Conservation (phyloP, 1,140 invertebrate genomes). For the Pseudomyrmex cubaensis region DNA sequence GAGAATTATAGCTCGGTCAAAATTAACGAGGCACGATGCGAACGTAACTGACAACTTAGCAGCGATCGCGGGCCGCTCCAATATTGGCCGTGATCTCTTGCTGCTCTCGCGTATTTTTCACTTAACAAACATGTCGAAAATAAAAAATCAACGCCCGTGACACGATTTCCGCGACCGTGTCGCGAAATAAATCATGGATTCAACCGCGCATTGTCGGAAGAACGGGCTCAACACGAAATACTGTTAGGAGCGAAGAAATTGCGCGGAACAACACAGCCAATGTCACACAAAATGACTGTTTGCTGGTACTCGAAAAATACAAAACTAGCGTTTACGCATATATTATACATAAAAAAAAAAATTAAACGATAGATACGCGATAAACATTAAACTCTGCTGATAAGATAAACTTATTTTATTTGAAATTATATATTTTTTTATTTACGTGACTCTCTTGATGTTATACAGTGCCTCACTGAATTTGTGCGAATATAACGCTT, state of each 20-base stretch:
- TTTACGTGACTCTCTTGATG: too few relatives aligned
- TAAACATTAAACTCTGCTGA: neutral
- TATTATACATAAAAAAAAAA: neutral
- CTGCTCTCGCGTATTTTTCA: conserved; percentile 20
- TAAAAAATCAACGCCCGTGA: conserved; percentile 51
- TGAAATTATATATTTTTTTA: too few relatives aligned
- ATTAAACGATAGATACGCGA: neutral
- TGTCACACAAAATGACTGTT: conserved; percentile 20
- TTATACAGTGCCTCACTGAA: neutral
- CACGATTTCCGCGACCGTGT: conserved; percentile 42
- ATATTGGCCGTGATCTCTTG: conserved; percentile 42
- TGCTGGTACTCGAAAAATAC: neutral
- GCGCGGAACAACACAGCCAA: neutral
- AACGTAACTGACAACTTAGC: conserved; percentile 47
- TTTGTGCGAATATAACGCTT: neutral
- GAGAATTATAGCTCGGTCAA: conserved; percentile 61
- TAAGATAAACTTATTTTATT: too few relatives aligned
- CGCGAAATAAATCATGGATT: conserved; percentile 46
- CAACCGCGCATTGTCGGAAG: conserved; percentile 35
- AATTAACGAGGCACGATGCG: conserved; percentile 22
- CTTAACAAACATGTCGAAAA: conserved; percentile 46
- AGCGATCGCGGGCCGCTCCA: neutral
- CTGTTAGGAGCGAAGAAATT: conserved; percentile 4
- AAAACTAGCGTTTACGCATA: neutral
- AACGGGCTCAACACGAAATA: conserved; percentile 46